Base-by-base conservation (phyloP, 2,888 invertebrate genomes). In the Lordiphosa andalusiaca region DNA sequence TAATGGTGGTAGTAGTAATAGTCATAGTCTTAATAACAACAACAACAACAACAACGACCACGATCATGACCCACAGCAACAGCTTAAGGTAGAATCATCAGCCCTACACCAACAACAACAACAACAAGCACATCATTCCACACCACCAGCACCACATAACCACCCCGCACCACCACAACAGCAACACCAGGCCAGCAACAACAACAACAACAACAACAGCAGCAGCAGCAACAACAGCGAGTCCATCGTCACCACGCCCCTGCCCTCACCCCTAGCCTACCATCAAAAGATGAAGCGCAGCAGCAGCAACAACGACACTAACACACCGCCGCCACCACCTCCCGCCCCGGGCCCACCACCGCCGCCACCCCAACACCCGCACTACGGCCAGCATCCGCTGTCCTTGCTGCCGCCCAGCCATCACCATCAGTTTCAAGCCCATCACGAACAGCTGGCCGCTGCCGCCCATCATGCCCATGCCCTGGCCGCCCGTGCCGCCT, bases 1-100 rank as follows among this genome's bases (percentile, higher is more conserved):
- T 82, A 88, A 81, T 82, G 86, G 83, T 74, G 81, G 81, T 49
- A 74, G 69, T 86, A 87, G 67, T 85, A 86, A 67, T 87, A 86
- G 73, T 86, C 74, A 64, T 86, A 85, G 61, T 81, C 82, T 68
- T 78, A 78, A 69, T 74, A 83, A 59, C 70, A 64, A 56, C 71
- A 64, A 56, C 67, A 60, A 59, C 62, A 71, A 73, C 67, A 37
- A 41, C 30, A 67, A 66, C 47, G 61, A 67, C 49, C 80, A 53
- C 55, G 82, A 73, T 72, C 77, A 72, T 69, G 75, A 73, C 60
- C 71, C 80, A 67, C 81, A 83, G 67, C 71, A 75, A 71, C 85
- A 76, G 30, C 30, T 30, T 30, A 30, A 30, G 30, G 33, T 44
- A 44, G 44, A 44, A 63, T 71, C 72, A 63, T 76, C 84, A 70